Evolutionary conservation across 2,113 vertebrate genomes (phyloP), one percentile per base, ranked within the genome.

Genomic region (Cnemophilus loriae): DNA sequence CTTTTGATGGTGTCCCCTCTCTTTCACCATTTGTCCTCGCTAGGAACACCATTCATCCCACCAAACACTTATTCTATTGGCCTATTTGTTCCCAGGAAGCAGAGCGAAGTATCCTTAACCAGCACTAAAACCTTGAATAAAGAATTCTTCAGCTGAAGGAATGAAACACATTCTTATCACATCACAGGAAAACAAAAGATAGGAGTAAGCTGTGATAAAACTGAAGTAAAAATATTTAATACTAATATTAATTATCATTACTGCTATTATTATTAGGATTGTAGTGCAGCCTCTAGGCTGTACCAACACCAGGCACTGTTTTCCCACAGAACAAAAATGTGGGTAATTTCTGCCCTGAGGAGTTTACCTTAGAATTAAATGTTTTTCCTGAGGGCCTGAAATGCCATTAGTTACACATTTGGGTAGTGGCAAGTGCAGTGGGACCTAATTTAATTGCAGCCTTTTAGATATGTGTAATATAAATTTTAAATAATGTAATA

Each of bases 401-500:
- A 67, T 93, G 53, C 32, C n/a, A n/a, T 84, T 73, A 85, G 50
- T 87, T 94, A 87, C 16, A 47, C 46, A 20, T 64, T 74, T 74
- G 74, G 53, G 24, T 60, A 71, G 23, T 70, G 75, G 30, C 0
- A 2, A 94, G 33, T 1, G 0, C 59, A 90, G 10, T 56, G 52
- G 56, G 85, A 49, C 49, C 64, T 82, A 64, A 90, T 93, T 92
- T 77, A 90, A 96, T 83, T 89, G 75, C 2, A 3, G 56, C 20
- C 33, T 89, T 89, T 89, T 78, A 75, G 52, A 63, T 78, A 74
- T 26, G 30, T 89, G 28, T n/a, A 92, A 75, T 71, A 70, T 24
- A 71, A 68, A 75, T 94, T 80, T 84, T 84, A 93, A 95, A 70
- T 93, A 96, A 89, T 5, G 1, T 75, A 75, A 59, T 84, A 90